phyloP scores from a whole-genome alignment of 2,113 vertebrate species.

The Morphnarchus princeps region DNA sequence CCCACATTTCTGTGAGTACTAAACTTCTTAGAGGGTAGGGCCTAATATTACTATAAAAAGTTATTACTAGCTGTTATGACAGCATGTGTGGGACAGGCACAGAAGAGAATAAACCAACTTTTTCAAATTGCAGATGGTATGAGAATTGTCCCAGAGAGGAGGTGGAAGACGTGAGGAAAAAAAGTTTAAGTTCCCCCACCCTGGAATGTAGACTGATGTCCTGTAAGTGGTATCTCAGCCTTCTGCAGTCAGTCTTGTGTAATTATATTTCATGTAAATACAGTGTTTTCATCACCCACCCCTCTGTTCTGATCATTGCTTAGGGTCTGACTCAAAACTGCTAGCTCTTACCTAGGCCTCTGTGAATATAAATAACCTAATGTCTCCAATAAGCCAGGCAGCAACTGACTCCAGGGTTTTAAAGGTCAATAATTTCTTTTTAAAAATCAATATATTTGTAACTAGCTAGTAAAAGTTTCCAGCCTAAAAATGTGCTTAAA shows the following conservation, averaged over 20 bases:
- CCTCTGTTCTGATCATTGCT: background rate
- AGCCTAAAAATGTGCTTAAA: conserved; percentile 16
- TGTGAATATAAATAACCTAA: background rate
- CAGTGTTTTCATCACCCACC: background rate
- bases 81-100: background rate
- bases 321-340: background rate
- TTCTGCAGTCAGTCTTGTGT: background rate
- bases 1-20: background rate
- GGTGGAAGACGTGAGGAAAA: background rate
- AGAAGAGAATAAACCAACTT: background rate
- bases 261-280: background rate
- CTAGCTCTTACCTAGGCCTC: background rate
- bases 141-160: background rate
- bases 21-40: background rate
- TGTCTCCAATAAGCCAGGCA: background rate
- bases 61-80: background rate
- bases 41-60: background rate
- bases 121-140: background rate
- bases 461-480: background rate
- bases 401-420: background rate
- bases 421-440: conserved; percentile 37
- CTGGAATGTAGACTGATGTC: background rate
- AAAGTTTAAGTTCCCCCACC: background rate
- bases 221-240: background rate
- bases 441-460: conserved; percentile 31